Evolutionary conservation across 2,113 vertebrate species (phyloP).

Genomic region (Glaucomys volans): DNA sequence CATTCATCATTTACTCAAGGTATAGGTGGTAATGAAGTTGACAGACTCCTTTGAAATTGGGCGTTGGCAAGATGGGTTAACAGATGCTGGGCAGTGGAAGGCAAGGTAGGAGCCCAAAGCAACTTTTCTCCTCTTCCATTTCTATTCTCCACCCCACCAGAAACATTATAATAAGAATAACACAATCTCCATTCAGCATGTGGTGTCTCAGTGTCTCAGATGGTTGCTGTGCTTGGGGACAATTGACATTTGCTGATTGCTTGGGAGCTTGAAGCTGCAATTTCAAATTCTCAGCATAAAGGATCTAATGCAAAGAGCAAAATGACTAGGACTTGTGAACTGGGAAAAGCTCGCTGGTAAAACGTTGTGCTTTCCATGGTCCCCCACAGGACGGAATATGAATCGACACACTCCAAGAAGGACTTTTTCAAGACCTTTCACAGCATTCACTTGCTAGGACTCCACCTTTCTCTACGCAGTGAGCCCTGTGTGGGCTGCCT

Average conservation of each 20-base stretch:
- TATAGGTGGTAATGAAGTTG: not conserved
- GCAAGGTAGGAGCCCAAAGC: not conserved
- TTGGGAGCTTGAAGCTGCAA: slow-evolving; percentile 45
- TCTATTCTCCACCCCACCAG: not conserved
- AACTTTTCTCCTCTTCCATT: not conserved
- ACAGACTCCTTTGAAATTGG: not conserved
- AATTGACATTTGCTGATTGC: slow-evolving; percentile 81
- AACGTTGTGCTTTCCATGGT: not conserved
- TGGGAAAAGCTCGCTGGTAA: slow-evolving; percentile 8
- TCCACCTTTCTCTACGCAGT: not conserved
- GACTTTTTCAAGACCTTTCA: not conserved
- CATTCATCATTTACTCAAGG: slow-evolving; percentile 14
- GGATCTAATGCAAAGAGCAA: slow-evolving; percentile 55
- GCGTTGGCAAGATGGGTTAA: not conserved
- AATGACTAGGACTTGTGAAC: slow-evolving; percentile 1
- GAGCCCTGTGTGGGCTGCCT: not conserved
- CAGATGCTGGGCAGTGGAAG: not conserved
- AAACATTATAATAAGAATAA: not conserved
- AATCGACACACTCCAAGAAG: not conserved
- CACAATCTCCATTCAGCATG: not conserved
- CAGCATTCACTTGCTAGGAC: not conserved
- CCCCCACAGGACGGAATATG: not conserved
- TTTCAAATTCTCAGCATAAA: slow-evolving; percentile 64
- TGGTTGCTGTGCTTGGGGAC: slow-evolving; percentile 66
- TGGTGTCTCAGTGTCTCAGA: slow-evolving; percentile 69